These are phyloP conservation scores for Nephrotoma flavescens DNA, from an alignment of 2,888 invertebrate genomes.

Conservation along the genomic window DNA sequence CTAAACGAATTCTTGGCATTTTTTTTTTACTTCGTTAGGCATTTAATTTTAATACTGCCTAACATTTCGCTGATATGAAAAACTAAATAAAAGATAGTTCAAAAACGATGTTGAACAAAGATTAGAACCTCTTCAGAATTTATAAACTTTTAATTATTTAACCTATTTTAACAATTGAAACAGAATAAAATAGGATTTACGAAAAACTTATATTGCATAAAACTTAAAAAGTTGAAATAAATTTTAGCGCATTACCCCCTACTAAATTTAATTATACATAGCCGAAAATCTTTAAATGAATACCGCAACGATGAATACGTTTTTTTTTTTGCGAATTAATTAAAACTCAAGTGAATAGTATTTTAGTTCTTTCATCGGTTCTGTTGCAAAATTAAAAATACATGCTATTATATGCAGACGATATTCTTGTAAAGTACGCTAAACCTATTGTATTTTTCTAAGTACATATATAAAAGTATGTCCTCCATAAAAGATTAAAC, in stretches of 20 bases:
- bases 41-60: no score
- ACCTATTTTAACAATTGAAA: no score
- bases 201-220: no score
- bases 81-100: no score
- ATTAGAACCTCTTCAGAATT: no score
- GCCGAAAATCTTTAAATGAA: background rate
- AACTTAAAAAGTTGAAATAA: background rate
- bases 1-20: no score
- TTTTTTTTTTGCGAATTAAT: background rate
- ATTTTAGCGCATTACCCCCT: background rate
- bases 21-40: no score
- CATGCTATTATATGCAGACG: background rate
- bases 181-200: no score
- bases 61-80: no score
- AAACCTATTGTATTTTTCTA: background rate
- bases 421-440: no score
- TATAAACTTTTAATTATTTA: no score
- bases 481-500: background rate
- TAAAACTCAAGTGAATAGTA: background rate
- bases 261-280: background rate
- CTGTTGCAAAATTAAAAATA: background rate
- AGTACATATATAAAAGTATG: background rate
- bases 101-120: no score
- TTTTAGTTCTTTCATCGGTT: background rate
- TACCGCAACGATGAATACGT: background rate